A percentile compares a stretch with the other conserved stretches of the same genome.
Conservation (phyloP, 2,797 vertebrate genomes). For the Chloroceryle inda region DNA sequence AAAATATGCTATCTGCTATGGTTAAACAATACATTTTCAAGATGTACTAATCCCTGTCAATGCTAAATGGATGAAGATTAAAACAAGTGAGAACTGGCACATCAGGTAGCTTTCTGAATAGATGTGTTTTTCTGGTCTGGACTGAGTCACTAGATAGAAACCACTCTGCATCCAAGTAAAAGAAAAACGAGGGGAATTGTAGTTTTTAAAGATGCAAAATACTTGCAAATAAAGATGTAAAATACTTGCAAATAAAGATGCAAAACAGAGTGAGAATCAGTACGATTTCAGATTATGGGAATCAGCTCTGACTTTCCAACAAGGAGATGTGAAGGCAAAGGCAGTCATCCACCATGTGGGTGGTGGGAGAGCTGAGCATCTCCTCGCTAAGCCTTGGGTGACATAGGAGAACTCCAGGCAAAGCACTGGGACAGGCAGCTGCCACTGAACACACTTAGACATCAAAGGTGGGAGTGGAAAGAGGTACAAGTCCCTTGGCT, state of each 20-base stretch:
- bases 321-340: neutral
- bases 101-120: slow-evolving; percentile 9
- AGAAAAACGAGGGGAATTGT: neutral
- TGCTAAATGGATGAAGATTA: neutral
- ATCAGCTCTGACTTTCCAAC: neutral
- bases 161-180: neutral
- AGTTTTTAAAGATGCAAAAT: neutral
- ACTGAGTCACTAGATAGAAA: neutral
- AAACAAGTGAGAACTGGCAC: neutral
- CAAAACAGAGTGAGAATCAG: neutral
- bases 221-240: neutral
- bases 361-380: neutral
- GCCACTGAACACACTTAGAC: neutral
- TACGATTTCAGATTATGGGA: neutral
- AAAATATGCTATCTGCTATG: neutral
- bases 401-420: neutral
- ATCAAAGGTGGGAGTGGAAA: neutral
- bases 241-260: neutral
- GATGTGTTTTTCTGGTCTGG: neutral
- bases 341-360: neutral
- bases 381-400: neutral
- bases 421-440: neutral
- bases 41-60: neutral
- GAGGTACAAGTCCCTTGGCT: neutral
- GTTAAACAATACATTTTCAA: neutral